Conservation (phyloP, 2,113 vertebrate genomes). For the Ammodytes dubius region DNA sequence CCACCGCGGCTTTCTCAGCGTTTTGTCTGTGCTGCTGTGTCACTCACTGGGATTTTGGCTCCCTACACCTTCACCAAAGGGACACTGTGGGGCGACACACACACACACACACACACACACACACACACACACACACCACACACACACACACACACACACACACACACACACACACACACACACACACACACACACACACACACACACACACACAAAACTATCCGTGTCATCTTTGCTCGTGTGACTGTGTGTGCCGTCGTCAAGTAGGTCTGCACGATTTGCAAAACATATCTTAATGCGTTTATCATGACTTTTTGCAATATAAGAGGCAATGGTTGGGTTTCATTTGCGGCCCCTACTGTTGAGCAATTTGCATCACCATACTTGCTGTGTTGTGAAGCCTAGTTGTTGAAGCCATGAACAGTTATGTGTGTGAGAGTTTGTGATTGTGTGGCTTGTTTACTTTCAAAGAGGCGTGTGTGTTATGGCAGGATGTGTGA, state of each 20-base stretch:
- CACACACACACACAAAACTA: background rate
- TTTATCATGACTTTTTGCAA: too few relatives aligned
- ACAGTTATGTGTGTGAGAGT: background rate
- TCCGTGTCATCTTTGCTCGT: background rate
- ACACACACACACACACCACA: too few relatives aligned
- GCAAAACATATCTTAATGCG: too few relatives aligned
- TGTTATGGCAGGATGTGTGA: conserved; percentile 13
- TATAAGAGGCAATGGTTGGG: too few relatives aligned
- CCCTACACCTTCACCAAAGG: conserved; percentile 21
- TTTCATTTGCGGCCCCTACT: too few relatives aligned
- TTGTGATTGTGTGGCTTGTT: conserved; percentile 18
- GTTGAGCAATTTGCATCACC: background rate
- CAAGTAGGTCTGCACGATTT: too few relatives aligned
- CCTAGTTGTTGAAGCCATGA: background rate
- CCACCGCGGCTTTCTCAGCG: conserved; percentile 16
- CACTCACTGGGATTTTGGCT: conserved; percentile 1
- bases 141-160: too few relatives aligned
- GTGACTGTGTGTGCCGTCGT: background rate
- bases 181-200: background rate
- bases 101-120: too few relatives aligned
- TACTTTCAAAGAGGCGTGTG: conserved; percentile 1
- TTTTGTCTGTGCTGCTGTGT: conserved; percentile 6
- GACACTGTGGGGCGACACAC: conserved; percentile 6
- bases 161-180: too few relatives aligned
- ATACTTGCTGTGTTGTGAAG: background rate